Percentiles rank a stretch among this genome's conserved stretches.
phyloP scores from a whole-genome alignment of 2,888 invertebrate genomes.

The Mactromeris polynyma region DNA sequence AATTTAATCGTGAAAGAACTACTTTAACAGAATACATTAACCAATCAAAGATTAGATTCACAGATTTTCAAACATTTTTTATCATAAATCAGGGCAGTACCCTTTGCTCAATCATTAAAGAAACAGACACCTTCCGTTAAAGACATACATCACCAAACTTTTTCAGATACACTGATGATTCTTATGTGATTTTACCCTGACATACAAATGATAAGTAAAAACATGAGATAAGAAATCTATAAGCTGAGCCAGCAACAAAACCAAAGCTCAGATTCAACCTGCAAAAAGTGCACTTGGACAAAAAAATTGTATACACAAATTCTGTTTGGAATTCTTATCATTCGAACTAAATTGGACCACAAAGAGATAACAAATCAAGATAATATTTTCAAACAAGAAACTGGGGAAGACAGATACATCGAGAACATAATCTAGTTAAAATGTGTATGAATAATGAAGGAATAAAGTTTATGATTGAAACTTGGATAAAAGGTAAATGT shows the following conservation, averaged over 20 bases:
- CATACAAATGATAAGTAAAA: not conserved
- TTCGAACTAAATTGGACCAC: not conserved
- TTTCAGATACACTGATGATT: conserved; percentile 6
- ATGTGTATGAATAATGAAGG: not conserved
- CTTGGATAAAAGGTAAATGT: not conserved
- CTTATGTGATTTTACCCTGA: conserved; percentile 3
- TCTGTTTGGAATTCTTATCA: not conserved
- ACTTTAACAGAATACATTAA: conserved; percentile 1
- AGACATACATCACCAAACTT: not conserved
- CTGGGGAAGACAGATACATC: not conserved
- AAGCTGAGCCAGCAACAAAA: not conserved
- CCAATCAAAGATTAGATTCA: conserved; percentile 15
- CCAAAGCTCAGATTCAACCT: not conserved
- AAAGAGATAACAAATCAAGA: not conserved
- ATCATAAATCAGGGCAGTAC: conserved; percentile 3
- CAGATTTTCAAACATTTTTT: not conserved
- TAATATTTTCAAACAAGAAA: not conserved
- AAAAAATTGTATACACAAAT: not conserved
- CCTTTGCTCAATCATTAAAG: conserved; percentile 4
- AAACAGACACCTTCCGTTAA: not conserved
- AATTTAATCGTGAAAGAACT: not conserved
- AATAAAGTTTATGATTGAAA: not conserved
- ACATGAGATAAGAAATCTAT: conserved; percentile 1
- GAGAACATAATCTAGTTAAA: not conserved
- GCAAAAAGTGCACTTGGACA: not conserved